Percentiles rank a stretch among this genome's conserved stretches.
Evolutionary conservation across 37 sponge, comb jelly and placozoan genomes (phyloP).

Genomic region (Chondrilla cf. caribensis): DNA sequence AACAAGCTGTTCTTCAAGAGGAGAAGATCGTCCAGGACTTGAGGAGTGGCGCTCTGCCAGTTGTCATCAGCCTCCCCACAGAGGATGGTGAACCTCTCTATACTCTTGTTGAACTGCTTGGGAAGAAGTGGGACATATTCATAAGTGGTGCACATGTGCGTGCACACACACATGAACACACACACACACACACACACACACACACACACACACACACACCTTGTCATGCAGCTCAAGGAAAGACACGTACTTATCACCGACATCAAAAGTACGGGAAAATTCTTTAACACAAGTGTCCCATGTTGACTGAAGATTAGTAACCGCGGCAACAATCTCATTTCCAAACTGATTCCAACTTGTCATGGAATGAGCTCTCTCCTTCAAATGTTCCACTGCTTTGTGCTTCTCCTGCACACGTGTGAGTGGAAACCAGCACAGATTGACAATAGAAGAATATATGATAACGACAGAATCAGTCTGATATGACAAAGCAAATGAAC

Average conservation of each 20-base stretch:
- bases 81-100: too few species aligned
- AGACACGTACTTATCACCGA: not conserved
- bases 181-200: slow-evolving; percentile 4
- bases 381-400: not conserved
- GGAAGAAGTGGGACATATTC: too few species aligned
- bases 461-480: too few species aligned
- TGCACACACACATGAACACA: not conserved
- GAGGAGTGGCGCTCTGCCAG: too few species aligned
- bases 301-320: not conserved
- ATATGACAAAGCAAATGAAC: too few species aligned
- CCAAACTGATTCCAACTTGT: slow-evolving; percentile 5
- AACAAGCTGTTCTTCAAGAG: too few species aligned
- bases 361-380: not conserved
- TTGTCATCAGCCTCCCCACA: too few species aligned
- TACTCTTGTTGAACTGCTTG: too few species aligned
- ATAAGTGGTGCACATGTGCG: too few species aligned
- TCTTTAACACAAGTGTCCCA: not conserved
- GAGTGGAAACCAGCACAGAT: not conserved
- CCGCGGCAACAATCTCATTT: slow-evolving; percentile 3
- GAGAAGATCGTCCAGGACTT: too few species aligned
- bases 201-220: slow-evolving; percentile 9
- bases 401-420: not conserved
- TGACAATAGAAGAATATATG: not conserved
- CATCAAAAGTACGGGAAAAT: not conserved
- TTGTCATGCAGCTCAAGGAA: not conserved